phyloP scores from a whole-genome alignment of 2,797 vertebrate species.

The Pipistrellus nathusii region DNA sequence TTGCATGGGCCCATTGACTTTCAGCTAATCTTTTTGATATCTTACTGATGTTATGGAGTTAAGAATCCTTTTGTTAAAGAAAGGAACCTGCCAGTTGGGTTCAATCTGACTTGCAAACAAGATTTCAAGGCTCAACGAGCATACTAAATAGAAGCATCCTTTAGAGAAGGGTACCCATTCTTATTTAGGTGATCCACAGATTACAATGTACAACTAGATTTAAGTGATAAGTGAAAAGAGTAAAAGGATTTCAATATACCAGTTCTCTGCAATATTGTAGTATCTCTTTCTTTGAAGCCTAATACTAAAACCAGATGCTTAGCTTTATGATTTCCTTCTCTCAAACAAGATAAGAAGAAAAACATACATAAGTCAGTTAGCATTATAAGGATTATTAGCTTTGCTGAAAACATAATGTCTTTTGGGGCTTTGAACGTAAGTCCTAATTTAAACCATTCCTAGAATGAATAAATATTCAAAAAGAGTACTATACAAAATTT shows the following conservation, averaged over 20 bases:
- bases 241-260: conserved; percentile 38
- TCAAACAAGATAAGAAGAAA: conserved; percentile 71
- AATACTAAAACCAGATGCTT: conserved; percentile 68
- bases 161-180: neutral
- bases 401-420: conserved; percentile 67
- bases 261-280: neutral
- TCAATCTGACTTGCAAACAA: conserved; percentile 2
- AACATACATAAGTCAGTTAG: conserved; percentile 65
- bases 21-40: conserved; percentile 8
- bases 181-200: neutral
- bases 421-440: conserved; percentile 57
- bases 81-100: neutral
- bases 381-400: conserved; percentile 70
- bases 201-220: neutral
- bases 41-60: neutral
- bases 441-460: conserved; percentile 62
- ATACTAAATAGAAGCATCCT: neutral
- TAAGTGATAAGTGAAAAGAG: conserved; percentile 28
- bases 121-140: conserved; percentile 5
- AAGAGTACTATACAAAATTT: conserved; percentile 43
- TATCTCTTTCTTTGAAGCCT: conserved; percentile 69
- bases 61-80: conserved; percentile 20
- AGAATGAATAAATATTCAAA: conserved; percentile 71
- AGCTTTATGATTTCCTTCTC: conserved; percentile 74
- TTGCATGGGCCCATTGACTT: neutral